Percentiles rank a stretch among this genome's conserved stretches.
phyloP scores from a whole-genome alignment of 1,140 invertebrate genomes.

The Heliconius nattereri region DNA sequence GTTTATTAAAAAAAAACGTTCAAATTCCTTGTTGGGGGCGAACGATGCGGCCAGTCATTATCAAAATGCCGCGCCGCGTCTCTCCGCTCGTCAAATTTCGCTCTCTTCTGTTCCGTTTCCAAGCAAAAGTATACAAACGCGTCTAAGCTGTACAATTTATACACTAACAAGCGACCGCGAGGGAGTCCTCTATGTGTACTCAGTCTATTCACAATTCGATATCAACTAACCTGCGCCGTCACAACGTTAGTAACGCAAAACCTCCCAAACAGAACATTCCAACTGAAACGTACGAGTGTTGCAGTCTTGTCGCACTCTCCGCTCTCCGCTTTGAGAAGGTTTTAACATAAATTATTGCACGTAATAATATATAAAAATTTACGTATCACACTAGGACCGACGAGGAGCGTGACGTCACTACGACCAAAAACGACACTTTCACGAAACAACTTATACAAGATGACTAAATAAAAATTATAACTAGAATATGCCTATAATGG shows the following conservation, averaged over 20 bases:
- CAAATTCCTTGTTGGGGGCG: neutral
- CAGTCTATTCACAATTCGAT: constrained; percentile 54
- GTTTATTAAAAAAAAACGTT: constrained; percentile 42
- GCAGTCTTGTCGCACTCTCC: neutral
- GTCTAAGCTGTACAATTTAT: constrained; percentile 27
- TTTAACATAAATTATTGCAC: constrained; percentile 74
- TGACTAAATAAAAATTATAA: constrained; percentile 77
- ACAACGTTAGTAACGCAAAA: neutral
- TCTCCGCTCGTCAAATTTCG: neutral
- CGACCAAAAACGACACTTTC: neutral
- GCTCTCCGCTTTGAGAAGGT: too few relatives aligned
- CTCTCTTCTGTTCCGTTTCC: constrained; percentile 39
- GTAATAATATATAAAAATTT: constrained; percentile 57
- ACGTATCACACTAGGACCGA: constrained; percentile 47
- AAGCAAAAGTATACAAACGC: constrained; percentile 77
- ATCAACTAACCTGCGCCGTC: constrained; percentile 35
- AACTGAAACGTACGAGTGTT: neutral
- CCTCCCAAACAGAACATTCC: constrained; percentile 16
- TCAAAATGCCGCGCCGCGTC: neutral
- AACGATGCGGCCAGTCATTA: neutral
- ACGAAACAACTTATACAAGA: constrained; percentile 38
- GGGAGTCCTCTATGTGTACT: constrained; percentile 34
- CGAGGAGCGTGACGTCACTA: neutral
- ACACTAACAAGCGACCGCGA: constrained; percentile 20
- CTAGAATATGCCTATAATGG: constrained; percentile 65